Base-by-base conservation (phyloP, 2,113 vertebrate genomes). In the Clupea harengus region DNA sequence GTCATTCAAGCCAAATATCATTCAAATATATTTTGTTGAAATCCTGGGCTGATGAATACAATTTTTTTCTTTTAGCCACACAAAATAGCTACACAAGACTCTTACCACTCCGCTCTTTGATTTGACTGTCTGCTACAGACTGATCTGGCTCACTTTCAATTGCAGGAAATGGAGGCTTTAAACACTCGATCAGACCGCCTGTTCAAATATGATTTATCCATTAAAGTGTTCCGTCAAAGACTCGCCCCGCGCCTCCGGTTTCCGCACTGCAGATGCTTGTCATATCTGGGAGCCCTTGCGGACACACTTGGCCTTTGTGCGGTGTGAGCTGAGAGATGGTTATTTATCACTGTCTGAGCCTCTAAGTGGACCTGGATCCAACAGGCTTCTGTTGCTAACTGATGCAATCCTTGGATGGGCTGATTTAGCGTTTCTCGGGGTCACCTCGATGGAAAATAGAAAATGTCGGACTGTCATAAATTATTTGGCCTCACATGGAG, bases 121-220 rank as follows among this genome's bases (percentile, higher is more conserved):
- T 78, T 78, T 78, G 72, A 78, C 83, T 67, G 44, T 64, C 54
- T 60, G 81, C 88, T 90, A 91, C 92, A 82, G 86, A 86, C 85
- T 72, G 88, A 89, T 85, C 83, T 89, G 86, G 86, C 81, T 87
- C 78, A 75, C 72, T 88, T 82, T 85, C 84, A 32, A 84, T 52
- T 67, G 60, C 88, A 90, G 91, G 88, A 93, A 78, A 85, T 87
- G 80, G 81, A 85, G 54, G 82, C 81, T 85, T 87, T 75, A 86
- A 84, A 85, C 86, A 85, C 85, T 85, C 39, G 39, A 88, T 85
- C 88, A 92, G 90, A 92, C 92, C 86, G 86, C 87, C 89, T 83
- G 60, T 88, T 90, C 92, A 91, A 90, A 90, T 88, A 86, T 91
- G 91, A 95, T 94, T 93, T 93, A 94, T 93, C 91, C 86, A 85